Conservation (phyloP, 2,888 invertebrate genomes). For the Megastigmus dorsalis region DNA sequence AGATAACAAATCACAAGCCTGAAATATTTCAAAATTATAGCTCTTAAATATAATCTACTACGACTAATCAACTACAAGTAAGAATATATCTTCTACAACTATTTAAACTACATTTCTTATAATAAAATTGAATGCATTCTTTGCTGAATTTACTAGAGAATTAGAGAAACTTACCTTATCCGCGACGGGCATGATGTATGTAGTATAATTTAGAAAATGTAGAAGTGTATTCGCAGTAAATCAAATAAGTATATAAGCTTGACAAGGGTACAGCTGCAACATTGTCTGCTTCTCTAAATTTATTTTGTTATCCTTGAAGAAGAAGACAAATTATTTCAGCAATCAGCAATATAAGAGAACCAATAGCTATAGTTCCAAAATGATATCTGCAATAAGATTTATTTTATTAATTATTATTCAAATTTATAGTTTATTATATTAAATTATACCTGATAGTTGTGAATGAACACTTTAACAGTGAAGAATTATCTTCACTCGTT, state of each 20-base stretch:
- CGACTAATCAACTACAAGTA: too few species aligned
- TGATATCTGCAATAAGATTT: conserved; percentile 77
- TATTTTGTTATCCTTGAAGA: conserved; percentile 88
- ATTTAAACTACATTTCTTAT: conserved; percentile 89
- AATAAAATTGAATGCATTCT: conserved; percentile 90
- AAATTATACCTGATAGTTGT: too few species aligned
- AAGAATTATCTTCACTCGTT: too few species aligned
- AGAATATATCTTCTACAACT: conserved; percentile 85
- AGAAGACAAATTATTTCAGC: conserved; percentile 90
- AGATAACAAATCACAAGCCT: conserved; percentile 93
- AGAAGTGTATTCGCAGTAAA: conserved; percentile 91
- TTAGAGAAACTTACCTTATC: conserved; percentile 93
- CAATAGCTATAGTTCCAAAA: conserved; percentile 85
- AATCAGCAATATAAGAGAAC: conserved; percentile 87
- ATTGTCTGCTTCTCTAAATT: conserved; percentile 83
- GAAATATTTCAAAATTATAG: too few species aligned
- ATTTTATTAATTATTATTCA: too few species aligned
- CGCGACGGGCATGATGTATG: conserved; percentile 96
- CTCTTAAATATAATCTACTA: too few species aligned
- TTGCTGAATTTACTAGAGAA: too few species aligned
- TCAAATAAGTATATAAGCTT: conserved; percentile 89
- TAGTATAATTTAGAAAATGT: conserved; percentile 89
- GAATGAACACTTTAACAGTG: too few species aligned
- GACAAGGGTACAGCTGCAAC: conserved; percentile 82
- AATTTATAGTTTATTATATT: too few species aligned